Conservation (phyloP, 1,140 invertebrate species). For the Drosophila nasuta region DNA sequence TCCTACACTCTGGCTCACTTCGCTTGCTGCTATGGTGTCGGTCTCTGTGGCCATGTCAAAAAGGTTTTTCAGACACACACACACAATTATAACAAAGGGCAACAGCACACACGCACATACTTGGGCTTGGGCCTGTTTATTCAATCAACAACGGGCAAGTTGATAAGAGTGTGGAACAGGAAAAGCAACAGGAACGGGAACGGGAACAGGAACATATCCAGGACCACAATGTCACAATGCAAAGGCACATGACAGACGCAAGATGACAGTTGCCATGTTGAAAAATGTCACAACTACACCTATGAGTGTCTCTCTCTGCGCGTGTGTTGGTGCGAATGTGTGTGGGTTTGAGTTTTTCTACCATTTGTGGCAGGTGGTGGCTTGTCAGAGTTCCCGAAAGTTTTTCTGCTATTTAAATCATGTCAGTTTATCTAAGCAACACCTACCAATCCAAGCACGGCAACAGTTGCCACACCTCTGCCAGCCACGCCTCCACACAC, state of each 20-base stretch:
- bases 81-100: constrained; percentile 20
- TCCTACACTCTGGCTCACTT: constrained; percentile 32
- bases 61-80: constrained; percentile 41
- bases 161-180: constrained; percentile 43
- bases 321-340: constrained; percentile 11
- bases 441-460: constrained; percentile 39
- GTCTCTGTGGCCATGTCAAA: constrained; percentile 51
- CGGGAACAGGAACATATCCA: constrained; percentile 23
- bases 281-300: constrained; percentile 65
- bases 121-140: constrained; percentile 68
- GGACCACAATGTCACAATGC: constrained; percentile 68
- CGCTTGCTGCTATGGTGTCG: constrained; percentile 13
- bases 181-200: constrained; percentile 11
- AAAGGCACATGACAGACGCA: constrained; percentile 76
- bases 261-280: constrained; percentile 80
- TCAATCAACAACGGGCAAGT: constrained; percentile 70
- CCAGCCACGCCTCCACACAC: constrained; percentile 27
- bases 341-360: constrained; percentile 33
- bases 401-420: constrained; percentile 83
- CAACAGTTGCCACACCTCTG: constrained; percentile 76
- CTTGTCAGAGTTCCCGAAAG: constrained; percentile 62
- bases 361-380: constrained; percentile 58
- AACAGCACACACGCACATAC: constrained; percentile 27
- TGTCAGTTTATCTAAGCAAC: constrained; percentile 81
- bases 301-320: constrained; percentile 9